Base-by-base conservation (phyloP, 35 echinoderm and acorn worm genomes). In the Patiria miniata region DNA sequence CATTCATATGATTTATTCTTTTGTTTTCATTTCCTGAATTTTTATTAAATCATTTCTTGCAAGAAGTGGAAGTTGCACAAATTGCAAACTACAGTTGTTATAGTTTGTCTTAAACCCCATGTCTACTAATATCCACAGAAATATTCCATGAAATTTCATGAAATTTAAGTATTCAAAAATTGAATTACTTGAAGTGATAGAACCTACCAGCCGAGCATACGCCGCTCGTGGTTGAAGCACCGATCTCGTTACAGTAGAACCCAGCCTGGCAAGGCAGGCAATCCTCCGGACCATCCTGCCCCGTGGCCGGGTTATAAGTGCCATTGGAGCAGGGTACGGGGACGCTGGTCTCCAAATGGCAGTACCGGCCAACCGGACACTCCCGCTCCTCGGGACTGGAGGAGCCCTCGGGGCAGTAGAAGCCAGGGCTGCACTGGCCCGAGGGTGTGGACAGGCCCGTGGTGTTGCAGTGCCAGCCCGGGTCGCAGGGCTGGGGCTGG, bases 201-300 rank as follows among this genome's bases (percentile, higher is more conserved):
- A 2, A 90, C 77, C 55, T 82, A 93, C 94, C 81, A 79, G 68
- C 78, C 40, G 85, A 40, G 83, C 96, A 98, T 17, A 61, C 55
- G 14, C 92, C 96, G 42, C 92, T 94, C 4, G 86, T 68, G 0
- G 61, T 38, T 34, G 52, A 77, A 8, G 96, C 86, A 7, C 96
- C 96, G 0, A 86, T 94, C 81, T 98, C 96, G 52, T 98, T 94
- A 79, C 96, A 98, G 86, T 91, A 98, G 80, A 78, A 91, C 1
- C 96, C 96, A 9, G 84, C 92, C 26, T 79, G 77, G 39, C 96
- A 98, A 0, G 92, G 96, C 53, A 89, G 30, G 77, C 96, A 98
- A 79, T 98, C 96, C 2, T 80, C 65, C 77, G 86, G 81, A 23
- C 88, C 81, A 76, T 98, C 96, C 79, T 94, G 89, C 47, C 91